These are phyloP conservation scores for Xylocopa sonorina DNA, from an alignment of 1,140 invertebrate species.

Conservation along the genomic window DNA sequence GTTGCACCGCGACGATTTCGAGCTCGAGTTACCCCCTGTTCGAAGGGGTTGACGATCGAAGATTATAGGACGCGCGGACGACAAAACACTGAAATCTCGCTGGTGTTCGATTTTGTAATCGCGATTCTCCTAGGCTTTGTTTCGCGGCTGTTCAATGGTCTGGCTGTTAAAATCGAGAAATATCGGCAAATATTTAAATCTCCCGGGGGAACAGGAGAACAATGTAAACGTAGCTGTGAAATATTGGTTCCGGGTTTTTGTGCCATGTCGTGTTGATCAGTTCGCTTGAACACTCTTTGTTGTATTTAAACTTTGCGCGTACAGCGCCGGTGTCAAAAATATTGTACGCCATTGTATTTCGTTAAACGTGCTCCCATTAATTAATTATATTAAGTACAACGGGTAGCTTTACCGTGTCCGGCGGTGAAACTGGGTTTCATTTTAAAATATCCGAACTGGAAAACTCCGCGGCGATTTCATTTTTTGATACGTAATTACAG, in stretches of 20 bases:
- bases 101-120: background rate
- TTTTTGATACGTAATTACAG: too few species aligned
- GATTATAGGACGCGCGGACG: background rate
- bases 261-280: background rate
- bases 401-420: too few species aligned
- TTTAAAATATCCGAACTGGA: too few species aligned
- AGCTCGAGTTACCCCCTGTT: too few species aligned
- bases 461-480: too few species aligned
- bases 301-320: slow-evolving; percentile 3
- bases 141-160: too few species aligned
- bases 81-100: background rate
- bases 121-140: background rate
- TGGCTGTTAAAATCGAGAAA: background rate
- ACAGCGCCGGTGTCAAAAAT: slow-evolving; percentile 4
- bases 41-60: slow-evolving; percentile 12
- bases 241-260: slow-evolving; percentile 6
- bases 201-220: background rate
- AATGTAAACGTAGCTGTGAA: background rate
- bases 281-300: background rate
- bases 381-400: too few species aligned
- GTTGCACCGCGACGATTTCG: too few species aligned
- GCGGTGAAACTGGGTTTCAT: too few species aligned
- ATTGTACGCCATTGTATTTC: too few species aligned
- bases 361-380: too few species aligned
- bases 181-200: background rate